phyloP scores from a whole-genome alignment of 1,140 invertebrate species.

The Thaumetopoea pityocampa region DNA sequence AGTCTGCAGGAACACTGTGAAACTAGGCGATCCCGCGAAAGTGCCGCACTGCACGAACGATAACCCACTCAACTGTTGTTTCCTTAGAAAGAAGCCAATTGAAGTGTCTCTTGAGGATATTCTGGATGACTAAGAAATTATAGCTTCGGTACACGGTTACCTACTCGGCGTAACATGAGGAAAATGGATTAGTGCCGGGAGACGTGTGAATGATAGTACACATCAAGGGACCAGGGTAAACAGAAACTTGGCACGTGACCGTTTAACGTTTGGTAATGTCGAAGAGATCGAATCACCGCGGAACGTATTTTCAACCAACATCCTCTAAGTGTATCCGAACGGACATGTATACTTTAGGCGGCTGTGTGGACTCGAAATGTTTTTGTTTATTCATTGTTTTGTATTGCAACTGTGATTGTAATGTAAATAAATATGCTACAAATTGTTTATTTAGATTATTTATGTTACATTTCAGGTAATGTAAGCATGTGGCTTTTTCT shows the following conservation, averaged over 20 bases:
- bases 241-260: no score
- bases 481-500: no score
- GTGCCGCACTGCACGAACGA: conserved; percentile 33
- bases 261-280: no score
- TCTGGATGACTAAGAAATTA: conserved; percentile 44
- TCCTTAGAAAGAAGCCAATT: conserved; percentile 49
- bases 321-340: no score
- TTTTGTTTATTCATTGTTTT: neutral
- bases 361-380: no score
- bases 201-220: conserved; percentile 11
- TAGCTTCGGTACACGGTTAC: no score
- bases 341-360: no score
- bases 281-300: no score
- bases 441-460: no score
- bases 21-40: conserved; percentile 49
- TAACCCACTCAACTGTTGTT: conserved; percentile 23
- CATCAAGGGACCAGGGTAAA: no score
- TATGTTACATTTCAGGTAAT: no score
- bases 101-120: conserved; percentile 52
- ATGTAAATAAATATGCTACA: neutral
- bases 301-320: no score
- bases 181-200: conserved; percentile 9
- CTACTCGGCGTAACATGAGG: conserved; percentile 4
- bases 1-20: conserved; percentile 31
- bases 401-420: neutral